Conservation (phyloP, 2,888 invertebrate species). For the Pseudanteris insignis region DNA sequence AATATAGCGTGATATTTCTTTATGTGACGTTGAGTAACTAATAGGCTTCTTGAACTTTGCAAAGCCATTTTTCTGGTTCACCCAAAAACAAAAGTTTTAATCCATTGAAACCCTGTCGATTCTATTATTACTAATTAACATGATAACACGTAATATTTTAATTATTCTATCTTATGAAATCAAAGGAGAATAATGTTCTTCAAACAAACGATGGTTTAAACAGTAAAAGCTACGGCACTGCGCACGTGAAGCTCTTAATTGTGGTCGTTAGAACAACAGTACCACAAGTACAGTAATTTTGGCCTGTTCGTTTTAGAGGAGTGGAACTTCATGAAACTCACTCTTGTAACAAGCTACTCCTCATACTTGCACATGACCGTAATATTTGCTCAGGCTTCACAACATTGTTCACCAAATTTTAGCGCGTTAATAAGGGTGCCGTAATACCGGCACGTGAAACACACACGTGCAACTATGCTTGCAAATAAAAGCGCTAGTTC, state of each 20-base stretch:
- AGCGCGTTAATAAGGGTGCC: slow-evolving; percentile 18
- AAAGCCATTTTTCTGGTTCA: too few relatives aligned
- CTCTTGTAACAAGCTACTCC: slow-evolving; percentile 35
- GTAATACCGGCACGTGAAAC: slow-evolving; percentile 5
- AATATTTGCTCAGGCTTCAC: slow-evolving; percentile 44
- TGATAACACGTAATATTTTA: too few relatives aligned
- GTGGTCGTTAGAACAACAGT: slow-evolving; percentile 40
- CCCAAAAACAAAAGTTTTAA: too few relatives aligned
- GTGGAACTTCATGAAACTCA: slow-evolving; percentile 42
- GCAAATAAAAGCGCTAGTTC: slow-evolving; percentile 16
- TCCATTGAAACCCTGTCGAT: too few relatives aligned
- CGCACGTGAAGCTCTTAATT: slow-evolving; percentile 33
- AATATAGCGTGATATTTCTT: too few relatives aligned
- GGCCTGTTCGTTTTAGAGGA: slow-evolving; percentile 43
- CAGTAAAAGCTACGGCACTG: slow-evolving; percentile 19
- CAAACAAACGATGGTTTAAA: slow-evolving; percentile 8
- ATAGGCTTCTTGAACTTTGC: too few relatives aligned
- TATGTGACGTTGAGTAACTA: too few relatives aligned
- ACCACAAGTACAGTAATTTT: slow-evolving; percentile 46
- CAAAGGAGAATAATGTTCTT: slow-evolving; percentile 12
- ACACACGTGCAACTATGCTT: slow-evolving; percentile 9
- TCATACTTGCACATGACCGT: slow-evolving; percentile 42
- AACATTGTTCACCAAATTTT: slow-evolving; percentile 37
- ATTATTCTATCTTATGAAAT: too few relatives aligned
- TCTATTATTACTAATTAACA: too few relatives aligned